Base-by-base conservation (phyloP, 2,888 invertebrate genomes). In the Odontocerum albicorne region DNA sequence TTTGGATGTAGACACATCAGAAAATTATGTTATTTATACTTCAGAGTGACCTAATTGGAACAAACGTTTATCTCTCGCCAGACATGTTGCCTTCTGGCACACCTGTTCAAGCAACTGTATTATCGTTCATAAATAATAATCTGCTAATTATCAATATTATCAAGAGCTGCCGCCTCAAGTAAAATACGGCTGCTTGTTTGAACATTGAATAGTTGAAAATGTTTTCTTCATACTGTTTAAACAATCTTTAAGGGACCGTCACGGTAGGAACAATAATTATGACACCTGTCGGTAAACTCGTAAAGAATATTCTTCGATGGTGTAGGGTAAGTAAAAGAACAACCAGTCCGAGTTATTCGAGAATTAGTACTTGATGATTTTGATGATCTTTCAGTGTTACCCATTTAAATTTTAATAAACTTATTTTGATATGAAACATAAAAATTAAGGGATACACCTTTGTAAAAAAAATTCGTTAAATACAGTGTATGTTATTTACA, bases 241-340 rank as follows among this genome's bases (percentile, higher is more conserved):
- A 19, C 16, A 31, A 13, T 17, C 44, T 31, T n/a, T 31, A 15
- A n/a, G n/a, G n/a, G n/a, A 27, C 22, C 15, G 13, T 10, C 22
- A n/a, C 8, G 20, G 21, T 33, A 17, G 6, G 12, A 8, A 22
- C 21, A 43, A 16, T 15, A 27, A 4, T 16, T 42, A 15, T 20
- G 35, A 46, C 46, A 46, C 46, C 35, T 46, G 46, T 46, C 46
- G 46, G 46, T 35, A 13, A 35, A 36, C n/a, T 4, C 10, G 19
- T 8, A 46, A 46, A 46, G 36, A 19, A 32, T 42, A 15, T 20
- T 3, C 27, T 15, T 16, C 13, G 27, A n/a, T n/a, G n/a, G n/a
- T n/a, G n/a, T n/a, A n/a, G n/a, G n/a, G n/a, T n/a, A n/a, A n/a
- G n/a, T n/a, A n/a, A n/a, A n/a, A n/a, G n/a, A n/a, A n/a, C n/a